Evolutionary conservation across 1,140 invertebrate species (phyloP), one percentile per base, ranked within the genome.

Genomic region (Hycleus cichorii): DNA sequence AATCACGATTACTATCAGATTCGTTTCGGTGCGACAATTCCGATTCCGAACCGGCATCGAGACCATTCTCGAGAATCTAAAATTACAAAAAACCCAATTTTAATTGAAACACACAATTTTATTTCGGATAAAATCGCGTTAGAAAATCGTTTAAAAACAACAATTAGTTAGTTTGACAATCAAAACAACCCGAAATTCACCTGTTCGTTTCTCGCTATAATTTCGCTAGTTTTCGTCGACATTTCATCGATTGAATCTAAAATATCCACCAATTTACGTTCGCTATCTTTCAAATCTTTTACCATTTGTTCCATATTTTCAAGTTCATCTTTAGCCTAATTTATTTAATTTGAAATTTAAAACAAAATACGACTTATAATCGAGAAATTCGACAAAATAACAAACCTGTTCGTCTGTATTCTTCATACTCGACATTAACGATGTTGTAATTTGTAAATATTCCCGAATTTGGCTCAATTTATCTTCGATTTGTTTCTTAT

Each of bases 391-490:
- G 10, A 42, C 0, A n/a, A 42, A 7, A 6, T 10, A 12, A 49
- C 49, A 45, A 27, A 76, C 74, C 65, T 74, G 71, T 51, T 75
- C 71, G 49, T 72, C 73, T 25, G 69, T 69, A 52, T 69, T 71
- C 52, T 73, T 73, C 54, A 75, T 69, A 51, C 66, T 73, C 6
- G 70, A 67, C 70, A 75, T 75, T 12, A 76, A 53, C 26, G 69
- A 71, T 11, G 72, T 72, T 7, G 74, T 75, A 9, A 74, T 69
- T 58, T 70, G 68, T 24, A 76, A 63, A 61, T 75, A 76, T 54
- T 76, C 74, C 38, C 70, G 64, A 44, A 76, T 76, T 62, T 76
- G 74, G 40, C 65, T 63, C 18, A 76, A 56, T 63, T 73, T 74
- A 39, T 67, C 68, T 58, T 75, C 70, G 49, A 76, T 72, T 63